Base-by-base conservation (phyloP, 2,113 vertebrate genomes). In the Xiphorhynchus elegans region DNA sequence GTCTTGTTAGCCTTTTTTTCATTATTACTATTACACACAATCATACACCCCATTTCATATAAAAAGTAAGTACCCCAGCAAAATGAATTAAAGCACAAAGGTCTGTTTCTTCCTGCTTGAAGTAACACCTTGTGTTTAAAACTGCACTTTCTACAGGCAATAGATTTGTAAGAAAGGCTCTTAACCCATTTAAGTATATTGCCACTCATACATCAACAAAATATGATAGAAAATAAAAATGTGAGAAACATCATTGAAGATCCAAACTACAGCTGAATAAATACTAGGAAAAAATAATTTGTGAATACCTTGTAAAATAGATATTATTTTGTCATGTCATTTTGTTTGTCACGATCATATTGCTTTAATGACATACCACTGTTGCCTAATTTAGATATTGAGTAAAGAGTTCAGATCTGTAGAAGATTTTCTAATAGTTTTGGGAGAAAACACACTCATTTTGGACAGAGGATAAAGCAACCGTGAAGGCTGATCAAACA, bases 1-100 rank as follows among this genome's bases (percentile, higher is more conserved):
- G 44, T 66, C 94, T 90, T 82, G 70, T 89, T 96, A 93, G 94
- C 93, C 92, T 94, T 96, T 96, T 95, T 84, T 84, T 92, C 26
- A 42, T 88, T 87, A 84, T 79, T 89, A 68, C 23, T 81, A 20
- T 56, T 92, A 33, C 46, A 87, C 33, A 63, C 46, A 58, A 84
- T 63, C 39, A n/a, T 69, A 55, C 7, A 37, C 49, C 28, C 16
- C 2, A 1, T 70, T 76, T 78, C 52, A 52, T 39, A 62, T 26
- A 39, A 80, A 62, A 84, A 78, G n/a, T 42, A 70, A 69, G 33
- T 55, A 44, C 3, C 8, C 35, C 1, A 33, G 31, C 8, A 42
- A 93, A 95, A 74, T 80, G 10, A 78, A 49, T 84, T 53, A 70
- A 42, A 52, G 37, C 18, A 62, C 7, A 31, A 92, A 67, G 6